Evolutionary conservation across 1,140 invertebrate species (phyloP).

Genomic region (Drosophila nebulosa): DNA sequence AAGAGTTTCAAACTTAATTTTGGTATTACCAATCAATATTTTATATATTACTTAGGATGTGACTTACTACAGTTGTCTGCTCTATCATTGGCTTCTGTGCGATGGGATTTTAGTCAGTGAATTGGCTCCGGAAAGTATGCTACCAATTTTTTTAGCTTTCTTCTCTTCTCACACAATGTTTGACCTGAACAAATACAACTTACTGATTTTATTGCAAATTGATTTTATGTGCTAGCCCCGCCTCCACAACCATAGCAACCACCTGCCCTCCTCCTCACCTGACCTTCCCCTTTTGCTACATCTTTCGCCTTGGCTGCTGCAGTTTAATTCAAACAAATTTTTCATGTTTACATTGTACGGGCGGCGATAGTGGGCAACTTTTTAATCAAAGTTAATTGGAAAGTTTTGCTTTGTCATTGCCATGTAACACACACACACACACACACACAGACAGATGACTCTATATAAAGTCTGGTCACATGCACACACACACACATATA

Average conservation of each 20-base stretch:
- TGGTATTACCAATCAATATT: too few relatives aligned
- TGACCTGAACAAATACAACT: conserved; percentile 68
- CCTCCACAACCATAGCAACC: conserved; percentile 35
- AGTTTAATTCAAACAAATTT: conserved; percentile 76
- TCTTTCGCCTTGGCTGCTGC: conserved; percentile 29
- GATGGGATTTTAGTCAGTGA: not conserved
- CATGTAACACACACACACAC: conserved; percentile 44
- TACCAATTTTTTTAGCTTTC: not conserved
- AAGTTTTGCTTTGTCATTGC: conserved; percentile 78
- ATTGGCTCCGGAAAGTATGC: not conserved
- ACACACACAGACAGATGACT: conserved; percentile 35
- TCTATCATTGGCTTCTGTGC: not conserved
- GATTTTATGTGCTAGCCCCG: conserved; percentile 70
- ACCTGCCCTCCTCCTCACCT: conserved; percentile 1
- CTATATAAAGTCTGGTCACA: conserved; percentile 34
- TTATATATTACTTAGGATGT: too few relatives aligned
- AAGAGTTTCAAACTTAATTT: too few relatives aligned
- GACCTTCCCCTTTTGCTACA: not conserved
- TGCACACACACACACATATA: conserved; percentile 7
- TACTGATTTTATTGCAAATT: conserved; percentile 78
- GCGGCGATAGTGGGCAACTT: conserved; percentile 75
- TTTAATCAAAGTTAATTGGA: conserved; percentile 79
- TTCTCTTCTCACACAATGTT: conserved; percentile 33
- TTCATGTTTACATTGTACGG: conserved; percentile 77
- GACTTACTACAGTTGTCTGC: not conserved